Percentiles rank a stretch among this genome's conserved stretches.
Conservation (phyloP, 1,140 invertebrate species). For the Meloidogyne exigua region DNA sequence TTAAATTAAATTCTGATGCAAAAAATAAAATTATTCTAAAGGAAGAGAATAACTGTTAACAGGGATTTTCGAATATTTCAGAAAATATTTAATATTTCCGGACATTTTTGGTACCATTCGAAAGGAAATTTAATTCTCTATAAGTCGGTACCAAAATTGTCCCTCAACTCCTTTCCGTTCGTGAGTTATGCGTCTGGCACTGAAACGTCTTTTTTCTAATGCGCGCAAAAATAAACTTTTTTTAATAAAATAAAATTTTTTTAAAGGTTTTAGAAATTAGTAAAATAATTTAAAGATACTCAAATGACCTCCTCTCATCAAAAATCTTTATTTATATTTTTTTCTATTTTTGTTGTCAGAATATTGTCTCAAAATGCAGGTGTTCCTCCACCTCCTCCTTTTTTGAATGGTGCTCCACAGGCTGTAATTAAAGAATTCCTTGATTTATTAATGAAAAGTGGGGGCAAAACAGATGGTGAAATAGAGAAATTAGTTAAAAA, state of each 20-base stretch:
- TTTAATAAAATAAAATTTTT: background rate
- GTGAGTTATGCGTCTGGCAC: too few relatives aligned
- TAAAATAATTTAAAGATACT: background rate
- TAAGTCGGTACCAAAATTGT: too few relatives aligned
- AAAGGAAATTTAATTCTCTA: too few relatives aligned
- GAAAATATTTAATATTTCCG: too few relatives aligned
- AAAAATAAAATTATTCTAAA: too few relatives aligned
- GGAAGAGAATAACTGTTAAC: too few relatives aligned
- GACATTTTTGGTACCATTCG: too few relatives aligned
- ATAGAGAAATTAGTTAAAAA: slow-evolving; percentile 22
- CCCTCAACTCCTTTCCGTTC: too few relatives aligned
- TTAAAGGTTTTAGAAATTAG: background rate
- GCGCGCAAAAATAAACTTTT: background rate
- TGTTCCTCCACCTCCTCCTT: background rate
- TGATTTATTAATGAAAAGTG: slow-evolving; percentile 5
- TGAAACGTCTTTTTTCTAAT: too few relatives aligned
- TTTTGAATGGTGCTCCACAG: background rate
- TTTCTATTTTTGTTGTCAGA: background rate
- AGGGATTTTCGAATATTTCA: too few relatives aligned
- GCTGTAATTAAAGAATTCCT: slow-evolving; percentile 16
- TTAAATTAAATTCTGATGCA: too few relatives aligned
- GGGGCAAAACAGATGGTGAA: slow-evolving; percentile 1
- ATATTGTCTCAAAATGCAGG: background rate
- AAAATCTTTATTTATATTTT: background rate
- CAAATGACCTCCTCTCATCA: background rate